Conservation (phyloP, 2,797 vertebrate species). For the Argentina silus region DNA sequence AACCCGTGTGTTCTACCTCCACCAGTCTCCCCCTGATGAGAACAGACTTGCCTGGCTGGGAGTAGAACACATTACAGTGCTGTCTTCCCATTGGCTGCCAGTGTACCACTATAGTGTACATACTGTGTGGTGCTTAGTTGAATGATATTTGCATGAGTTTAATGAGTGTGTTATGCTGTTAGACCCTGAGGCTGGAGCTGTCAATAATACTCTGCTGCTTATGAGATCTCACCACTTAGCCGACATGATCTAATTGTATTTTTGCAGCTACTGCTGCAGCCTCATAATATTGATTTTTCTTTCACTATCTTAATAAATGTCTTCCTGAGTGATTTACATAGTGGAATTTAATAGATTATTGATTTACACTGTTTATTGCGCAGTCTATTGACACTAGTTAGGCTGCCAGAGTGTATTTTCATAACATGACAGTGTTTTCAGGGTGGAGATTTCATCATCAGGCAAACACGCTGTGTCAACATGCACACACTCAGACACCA, state of each 20-base stretch:
- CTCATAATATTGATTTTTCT: conserved; percentile 2
- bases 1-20: no score
- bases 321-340: conserved; percentile 13
- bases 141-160: background rate
- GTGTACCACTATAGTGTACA: no score
- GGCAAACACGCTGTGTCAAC: background rate
- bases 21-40: no score
- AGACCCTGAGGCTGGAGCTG: background rate
- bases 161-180: background rate
- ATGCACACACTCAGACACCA: background rate
- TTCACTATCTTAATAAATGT: conserved; percentile 13
- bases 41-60: no score
- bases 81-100: no score
- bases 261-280: conserved; percentile 4
- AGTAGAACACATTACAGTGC: no score
- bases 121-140: background rate
- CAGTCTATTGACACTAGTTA: conserved; percentile 12
- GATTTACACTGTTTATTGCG: conserved; percentile 13
- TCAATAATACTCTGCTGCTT: background rate
- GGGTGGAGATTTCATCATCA: background rate
- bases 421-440: background rate
- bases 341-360: conserved; percentile 14
- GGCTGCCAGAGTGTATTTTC: background rate
- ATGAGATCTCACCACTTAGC: conserved; percentile 4
- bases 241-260: background rate